Conservation (phyloP, 2,113 vertebrate genomes). For the Pseudorhombus dupliciocellatus region DNA sequence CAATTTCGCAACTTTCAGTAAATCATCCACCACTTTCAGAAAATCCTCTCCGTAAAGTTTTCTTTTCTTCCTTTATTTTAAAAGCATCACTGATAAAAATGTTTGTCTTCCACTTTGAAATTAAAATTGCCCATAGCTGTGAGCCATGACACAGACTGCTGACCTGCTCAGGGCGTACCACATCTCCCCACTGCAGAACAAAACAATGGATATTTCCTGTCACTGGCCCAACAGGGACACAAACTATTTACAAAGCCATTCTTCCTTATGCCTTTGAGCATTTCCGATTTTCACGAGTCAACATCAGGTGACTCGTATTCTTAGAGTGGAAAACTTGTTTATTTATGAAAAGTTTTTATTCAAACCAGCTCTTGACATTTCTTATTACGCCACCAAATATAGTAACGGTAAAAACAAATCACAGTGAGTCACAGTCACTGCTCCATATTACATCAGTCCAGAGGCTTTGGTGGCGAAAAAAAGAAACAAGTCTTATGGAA, state of each 20-base stretch:
- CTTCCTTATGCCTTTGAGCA: neutral
- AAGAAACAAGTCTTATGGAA: neutral
- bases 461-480: neutral
- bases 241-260: neutral
- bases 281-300: neutral
- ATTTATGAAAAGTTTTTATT: slow-evolving; percentile 33
- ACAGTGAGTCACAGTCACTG: neutral
- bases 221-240: neutral
- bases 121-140: neutral
- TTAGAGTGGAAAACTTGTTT: slow-evolving; percentile 29
- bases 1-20: neutral
- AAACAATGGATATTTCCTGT: slow-evolving; percentile 1
- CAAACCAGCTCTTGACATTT: slow-evolving; percentile 10
- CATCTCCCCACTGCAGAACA: neutral
- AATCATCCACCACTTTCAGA: neutral
- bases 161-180: neutral
- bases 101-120: neutral
- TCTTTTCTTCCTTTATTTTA: neutral
- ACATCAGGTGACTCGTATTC: too few relatives aligned
- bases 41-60: neutral
- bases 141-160: neutral
- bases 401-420: neutral
- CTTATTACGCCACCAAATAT: neutral
- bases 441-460: neutral
- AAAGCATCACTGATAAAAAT: neutral